A percentile compares a stretch with the other conserved stretches of the same genome.
phyloP scores from a whole-genome alignment of 2,888 invertebrate genomes.

The Cetonia aurata region DNA sequence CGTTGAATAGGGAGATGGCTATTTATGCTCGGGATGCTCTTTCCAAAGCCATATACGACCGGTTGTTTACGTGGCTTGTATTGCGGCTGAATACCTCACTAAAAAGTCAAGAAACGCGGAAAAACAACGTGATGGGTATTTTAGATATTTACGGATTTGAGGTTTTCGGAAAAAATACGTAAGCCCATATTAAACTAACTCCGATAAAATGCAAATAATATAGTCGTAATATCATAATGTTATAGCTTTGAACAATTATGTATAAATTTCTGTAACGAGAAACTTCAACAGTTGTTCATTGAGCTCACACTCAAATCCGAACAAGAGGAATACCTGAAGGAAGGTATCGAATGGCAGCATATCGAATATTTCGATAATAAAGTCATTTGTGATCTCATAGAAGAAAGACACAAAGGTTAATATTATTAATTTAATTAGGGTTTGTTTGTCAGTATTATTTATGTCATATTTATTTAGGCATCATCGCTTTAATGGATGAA shows the following conservation, averaged over 20 bases:
- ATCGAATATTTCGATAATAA: slow-evolving; percentile 94
- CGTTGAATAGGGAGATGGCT: slow-evolving; percentile 84
- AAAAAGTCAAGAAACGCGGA: slow-evolving; percentile 70
- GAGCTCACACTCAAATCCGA: slow-evolving; percentile 91
- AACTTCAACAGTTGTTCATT: slow-evolving; percentile 93
- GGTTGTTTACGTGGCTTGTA: slow-evolving; percentile 93
- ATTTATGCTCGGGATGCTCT: slow-evolving; percentile 90
- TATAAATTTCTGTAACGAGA: slow-evolving; percentile 97
- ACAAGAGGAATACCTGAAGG: slow-evolving; percentile 91
- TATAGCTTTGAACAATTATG: slow-evolving; percentile 90
- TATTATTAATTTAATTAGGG: not conserved
- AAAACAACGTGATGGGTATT: slow-evolving; percentile 85
- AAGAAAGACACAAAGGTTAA: slow-evolving; percentile 86
- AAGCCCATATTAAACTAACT: slow-evolving; percentile 47
- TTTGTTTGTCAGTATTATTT: not conserved
- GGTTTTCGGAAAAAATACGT: slow-evolving; percentile 91
- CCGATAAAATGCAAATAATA: not conserved
- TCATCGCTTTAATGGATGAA: slow-evolving; percentile 89
- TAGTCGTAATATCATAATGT: slow-evolving; percentile 32
- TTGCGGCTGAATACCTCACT: slow-evolving; percentile 82
- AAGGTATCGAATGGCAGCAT: slow-evolving; percentile 93
- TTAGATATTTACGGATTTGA: slow-evolving; percentile 96
- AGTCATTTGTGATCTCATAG: slow-evolving; percentile 92
- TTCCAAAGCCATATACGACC: slow-evolving; percentile 91
- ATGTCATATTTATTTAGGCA: slow-evolving; percentile 68